phyloP scores from a whole-genome alignment of 1,140 invertebrate genomes.

The Drosophila tristis region DNA sequence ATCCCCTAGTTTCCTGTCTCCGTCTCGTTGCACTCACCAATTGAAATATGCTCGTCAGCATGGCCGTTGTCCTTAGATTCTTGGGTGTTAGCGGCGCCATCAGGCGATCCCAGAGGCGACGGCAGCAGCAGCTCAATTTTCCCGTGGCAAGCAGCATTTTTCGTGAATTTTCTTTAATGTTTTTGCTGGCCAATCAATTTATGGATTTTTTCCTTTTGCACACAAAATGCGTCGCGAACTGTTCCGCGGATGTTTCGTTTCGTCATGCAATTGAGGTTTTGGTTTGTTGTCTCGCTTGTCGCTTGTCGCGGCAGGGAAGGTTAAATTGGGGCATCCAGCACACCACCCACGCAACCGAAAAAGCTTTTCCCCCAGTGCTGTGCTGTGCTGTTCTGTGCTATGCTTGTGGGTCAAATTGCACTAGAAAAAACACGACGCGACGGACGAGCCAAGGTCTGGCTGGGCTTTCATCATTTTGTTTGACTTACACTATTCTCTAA shows the following conservation, averaged over 20 bases:
- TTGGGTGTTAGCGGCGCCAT: slow-evolving; percentile 75
- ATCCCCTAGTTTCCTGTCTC: neutral
- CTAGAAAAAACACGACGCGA: slow-evolving; percentile 11
- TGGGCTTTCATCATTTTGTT: no score
- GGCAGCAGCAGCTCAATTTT: slow-evolving; percentile 60
- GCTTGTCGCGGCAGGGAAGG: slow-evolving; percentile 1
- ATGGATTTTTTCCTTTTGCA: slow-evolving; percentile 62
- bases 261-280: slow-evolving; percentile 69
- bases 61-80: slow-evolving; percentile 74
- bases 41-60: slow-evolving; percentile 79
- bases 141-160: slow-evolving; percentile 64
- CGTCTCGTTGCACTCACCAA: slow-evolving; percentile 62
- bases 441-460: slow-evolving; percentile 53
- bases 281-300: neutral
- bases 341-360: slow-evolving; percentile 38
- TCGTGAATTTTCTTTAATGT: neutral
- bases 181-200: slow-evolving; percentile 61
- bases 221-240: slow-evolving; percentile 41
- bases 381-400: no score
- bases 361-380: slow-evolving; percentile 40
- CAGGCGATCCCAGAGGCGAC: slow-evolving; percentile 59
- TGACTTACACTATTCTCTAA: no score
- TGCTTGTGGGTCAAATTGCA: slow-evolving; percentile 29
- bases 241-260: slow-evolving; percentile 53
- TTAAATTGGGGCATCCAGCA: slow-evolving; percentile 6